Evolutionary conservation across 2,797 vertebrate genomes (phyloP).

Genomic region (Pipistrellus pipistrellus): DNA sequence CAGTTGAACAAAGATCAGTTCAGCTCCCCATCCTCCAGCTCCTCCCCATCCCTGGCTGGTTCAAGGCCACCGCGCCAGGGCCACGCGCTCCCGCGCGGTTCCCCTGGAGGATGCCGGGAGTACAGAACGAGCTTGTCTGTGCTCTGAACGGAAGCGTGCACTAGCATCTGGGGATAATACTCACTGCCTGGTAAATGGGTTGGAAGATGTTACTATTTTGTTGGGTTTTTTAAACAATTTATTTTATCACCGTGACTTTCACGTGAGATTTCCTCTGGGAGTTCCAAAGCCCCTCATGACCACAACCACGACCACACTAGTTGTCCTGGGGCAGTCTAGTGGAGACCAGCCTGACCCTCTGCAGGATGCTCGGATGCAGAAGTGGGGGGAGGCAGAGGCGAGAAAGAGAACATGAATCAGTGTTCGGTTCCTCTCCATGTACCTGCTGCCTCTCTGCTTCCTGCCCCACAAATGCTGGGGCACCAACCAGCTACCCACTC

Average conservation of each 20-base stretch:
- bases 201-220: too few species aligned
- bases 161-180: background rate
- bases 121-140: background rate
- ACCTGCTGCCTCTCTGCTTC: background rate
- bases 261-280: background rate
- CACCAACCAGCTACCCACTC: too few species aligned
- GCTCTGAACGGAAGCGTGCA: background rate
- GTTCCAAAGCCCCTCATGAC: background rate
- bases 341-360: background rate
- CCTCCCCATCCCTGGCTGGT: background rate
- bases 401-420: background rate
- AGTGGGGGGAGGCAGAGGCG: background rate
- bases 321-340: background rate
- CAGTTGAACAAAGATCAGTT: background rate
- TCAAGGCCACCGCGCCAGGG: background rate
- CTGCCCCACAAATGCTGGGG: background rate
- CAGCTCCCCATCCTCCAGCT: background rate
- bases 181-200: fast-evolving
- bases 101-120: background rate
- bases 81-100: background rate
- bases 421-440: fast-evolving
- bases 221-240: too few species aligned
- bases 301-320: fast-evolving
- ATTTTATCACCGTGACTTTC: too few species aligned
- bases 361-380: fast-evolving